Conservation (phyloP, 1,140 invertebrate species). For the Varroa destructor region DNA sequence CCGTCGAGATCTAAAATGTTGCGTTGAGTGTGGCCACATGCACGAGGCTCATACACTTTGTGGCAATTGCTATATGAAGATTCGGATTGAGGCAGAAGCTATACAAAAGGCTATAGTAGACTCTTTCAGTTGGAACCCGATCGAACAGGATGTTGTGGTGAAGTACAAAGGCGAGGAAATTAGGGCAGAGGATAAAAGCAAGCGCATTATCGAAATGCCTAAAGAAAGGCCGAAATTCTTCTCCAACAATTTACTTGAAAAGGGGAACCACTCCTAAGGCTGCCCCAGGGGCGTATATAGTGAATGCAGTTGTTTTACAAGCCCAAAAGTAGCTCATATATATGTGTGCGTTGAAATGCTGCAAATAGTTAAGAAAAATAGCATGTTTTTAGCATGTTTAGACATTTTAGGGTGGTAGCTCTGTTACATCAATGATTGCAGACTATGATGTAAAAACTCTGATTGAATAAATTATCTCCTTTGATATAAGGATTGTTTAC, state of each 20-base stretch:
- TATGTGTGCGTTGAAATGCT: no score
- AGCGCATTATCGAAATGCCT: slow-evolving; percentile 57
- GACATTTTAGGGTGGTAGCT: no score
- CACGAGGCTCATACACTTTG: slow-evolving; percentile 61
- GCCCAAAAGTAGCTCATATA: no score
- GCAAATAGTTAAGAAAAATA: no score
- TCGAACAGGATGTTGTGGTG: slow-evolving; percentile 68
- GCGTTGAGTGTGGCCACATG: slow-evolving; percentile 62
- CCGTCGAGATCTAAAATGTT: slow-evolving; percentile 38
- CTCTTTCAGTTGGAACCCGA: slow-evolving; percentile 42
- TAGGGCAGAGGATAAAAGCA: slow-evolving; percentile 42
- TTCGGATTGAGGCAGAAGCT: slow-evolving; percentile 59
- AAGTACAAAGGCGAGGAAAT: slow-evolving; percentile 64
- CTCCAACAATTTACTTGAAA: slow-evolving; percentile 61
- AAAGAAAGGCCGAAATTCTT: slow-evolving; percentile 63
- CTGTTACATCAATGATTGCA: no score
- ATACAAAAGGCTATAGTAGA: slow-evolving; percentile 58
- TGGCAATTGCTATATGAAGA: slow-evolving; percentile 65
- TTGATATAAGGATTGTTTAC: no score
- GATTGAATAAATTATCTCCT: no score
- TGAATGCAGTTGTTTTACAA: no score
- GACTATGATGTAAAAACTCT: no score
- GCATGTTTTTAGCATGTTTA: no score
- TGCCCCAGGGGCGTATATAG: no score
- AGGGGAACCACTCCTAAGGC: slow-evolving; percentile 40